phyloP scores from a whole-genome alignment of 2,797 vertebrate species.

The Parauchenoglanis punctatus region DNA sequence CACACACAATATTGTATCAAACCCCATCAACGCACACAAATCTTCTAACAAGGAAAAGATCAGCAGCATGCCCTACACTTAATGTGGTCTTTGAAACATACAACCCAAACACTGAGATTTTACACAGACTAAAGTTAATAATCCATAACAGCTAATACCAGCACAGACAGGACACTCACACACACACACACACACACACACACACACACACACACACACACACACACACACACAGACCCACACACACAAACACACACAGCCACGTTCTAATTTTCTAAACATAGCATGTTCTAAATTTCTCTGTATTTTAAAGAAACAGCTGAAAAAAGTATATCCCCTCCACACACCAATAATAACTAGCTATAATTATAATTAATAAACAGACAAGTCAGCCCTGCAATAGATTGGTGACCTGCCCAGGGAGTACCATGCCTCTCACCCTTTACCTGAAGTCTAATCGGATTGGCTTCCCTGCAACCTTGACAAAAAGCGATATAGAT shows the following conservation, averaged over 20 bases:
- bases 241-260: not conserved
- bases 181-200: not conserved
- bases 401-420: no score
- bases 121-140: not conserved
- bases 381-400: not conserved
- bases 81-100: not conserved
- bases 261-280: not conserved
- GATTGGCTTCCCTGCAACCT: no score
- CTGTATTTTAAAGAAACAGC: not conserved
- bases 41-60: constrained; percentile 41
- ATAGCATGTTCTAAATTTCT: not conserved
- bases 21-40: constrained; percentile 22
- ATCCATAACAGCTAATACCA: not conserved
- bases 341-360: not conserved
- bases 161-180: not conserved
- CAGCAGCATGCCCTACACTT: not conserved
- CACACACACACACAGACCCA: no score
- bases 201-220: no score
- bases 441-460: no score
- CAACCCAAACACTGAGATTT: not conserved
- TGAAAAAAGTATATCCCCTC: not conserved
- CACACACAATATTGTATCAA: constrained; percentile 40
- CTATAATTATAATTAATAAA: not conserved
- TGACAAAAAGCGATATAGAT: no score
- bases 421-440: no score